Base-by-base conservation (phyloP, 2,113 vertebrate genomes). In the Dryoscopus gambensis region DNA sequence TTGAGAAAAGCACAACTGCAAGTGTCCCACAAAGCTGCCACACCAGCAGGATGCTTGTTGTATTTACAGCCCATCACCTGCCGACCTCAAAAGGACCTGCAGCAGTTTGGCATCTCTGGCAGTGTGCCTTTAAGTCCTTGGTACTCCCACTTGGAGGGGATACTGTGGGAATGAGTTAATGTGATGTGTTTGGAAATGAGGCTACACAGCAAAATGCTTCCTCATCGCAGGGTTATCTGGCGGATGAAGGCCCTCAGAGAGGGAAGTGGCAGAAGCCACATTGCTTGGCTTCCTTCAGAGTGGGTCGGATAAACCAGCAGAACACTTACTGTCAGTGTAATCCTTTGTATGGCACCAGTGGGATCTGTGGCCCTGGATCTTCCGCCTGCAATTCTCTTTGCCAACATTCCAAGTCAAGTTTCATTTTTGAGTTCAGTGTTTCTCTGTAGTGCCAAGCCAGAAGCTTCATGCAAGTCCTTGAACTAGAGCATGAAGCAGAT, bases 201-300 rank as follows among this genome's bases (percentile, higher is more conserved):
- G 57, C 37, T 82, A 52, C 74, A 13, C 30, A 55, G 60, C 40
- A 62, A 81, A 87, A 52, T 5, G 77, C 50, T 85, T 85, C 90
- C 81, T 87, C 30, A 2, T 27, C 21, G 93, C 60, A 30, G 63
- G 28, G 67, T 94, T 88, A 95, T 96, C 94, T 73, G 82, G 59
- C 79, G 89, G 81, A 63, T 60, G 65, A 70, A 77, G 60, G 88
- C 49, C 23, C 50, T 80, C 6, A 0, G 79, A 78, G 83, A 53
- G 83, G 95, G 88, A 97, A 96, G 93, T 60, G 75, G 92, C 70
- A 94, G 88, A 71, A 96, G 87, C 95, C 95, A 47, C 69, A 1
- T 2, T 10, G 60, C 64, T 35, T 27, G 44, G 68, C 87, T 94
- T 89, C 84, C 91, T 90, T 93, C 42, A 40, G 60, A 42, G 39